Conservation (phyloP, 2,113 vertebrate species). For the Bungarus multicinctus region DNA sequence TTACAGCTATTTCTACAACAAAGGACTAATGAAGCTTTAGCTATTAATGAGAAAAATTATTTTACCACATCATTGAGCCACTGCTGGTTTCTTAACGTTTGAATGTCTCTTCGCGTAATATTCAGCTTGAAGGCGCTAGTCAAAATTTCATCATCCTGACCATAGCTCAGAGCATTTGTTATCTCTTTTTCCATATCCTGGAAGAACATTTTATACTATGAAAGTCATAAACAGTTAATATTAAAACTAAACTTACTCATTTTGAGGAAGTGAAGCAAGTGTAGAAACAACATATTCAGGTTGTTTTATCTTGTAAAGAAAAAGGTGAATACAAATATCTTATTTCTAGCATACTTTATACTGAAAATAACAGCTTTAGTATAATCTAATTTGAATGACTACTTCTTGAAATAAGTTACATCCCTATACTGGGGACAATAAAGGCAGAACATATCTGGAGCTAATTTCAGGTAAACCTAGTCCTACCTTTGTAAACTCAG, state of each 20-base stretch:
- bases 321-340: not conserved
- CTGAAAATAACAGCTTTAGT: not conserved
- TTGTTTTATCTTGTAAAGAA: not conserved
- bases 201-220: not conserved
- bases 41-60: not conserved
- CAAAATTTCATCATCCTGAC: conserved; percentile 76
- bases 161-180: conserved; percentile 69
- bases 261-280: not conserved
- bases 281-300: not conserved
- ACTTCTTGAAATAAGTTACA: not conserved
- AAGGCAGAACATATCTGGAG: not conserved
- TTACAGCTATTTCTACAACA: not conserved
- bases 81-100: conserved; percentile 74
- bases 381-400: not conserved
- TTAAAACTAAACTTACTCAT: not conserved
- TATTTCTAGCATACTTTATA: not conserved
- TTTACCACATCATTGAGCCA: conserved; percentile 92
- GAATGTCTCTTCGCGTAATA: conserved; percentile 85
- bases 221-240: not conserved
- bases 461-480: not conserved
- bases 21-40: not conserved
- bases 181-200: conserved; percentile 88
- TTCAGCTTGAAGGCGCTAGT: conserved; percentile 86
- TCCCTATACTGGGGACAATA: not conserved
- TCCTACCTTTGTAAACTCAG: conserved; percentile 58